These are phyloP conservation scores for Charaxes varanes DNA, from an alignment of 1,140 invertebrate genomes.

Conservation along the genomic window DNA sequence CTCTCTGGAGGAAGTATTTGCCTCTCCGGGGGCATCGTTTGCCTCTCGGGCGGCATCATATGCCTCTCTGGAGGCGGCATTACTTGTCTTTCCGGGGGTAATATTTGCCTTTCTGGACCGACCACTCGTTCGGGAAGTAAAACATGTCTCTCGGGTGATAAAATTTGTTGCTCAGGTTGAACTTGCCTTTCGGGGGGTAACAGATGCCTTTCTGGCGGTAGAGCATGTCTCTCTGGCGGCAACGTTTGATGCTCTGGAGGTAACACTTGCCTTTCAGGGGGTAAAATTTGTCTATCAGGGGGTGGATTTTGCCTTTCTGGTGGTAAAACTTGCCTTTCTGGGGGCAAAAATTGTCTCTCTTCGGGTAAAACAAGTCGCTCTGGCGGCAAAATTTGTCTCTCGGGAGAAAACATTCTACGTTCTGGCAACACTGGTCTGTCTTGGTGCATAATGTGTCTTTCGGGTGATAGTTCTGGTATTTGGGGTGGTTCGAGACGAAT, in stretches of 20 bases:
- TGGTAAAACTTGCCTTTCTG: not conserved
- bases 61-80: not conserved
- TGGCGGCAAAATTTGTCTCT: not conserved
- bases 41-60: slow-evolving; percentile 1
- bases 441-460: too few relatives aligned
- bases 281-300: not conserved
- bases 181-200: not conserved
- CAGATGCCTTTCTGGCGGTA: too few relatives aligned
- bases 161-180: not conserved
- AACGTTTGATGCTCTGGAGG: too few relatives aligned
- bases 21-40: not conserved
- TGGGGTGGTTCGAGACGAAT: slow-evolving; percentile 20
- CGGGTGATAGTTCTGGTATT: slow-evolving; percentile 22
- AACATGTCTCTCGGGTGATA: too few relatives aligned
- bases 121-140: too few relatives aligned
- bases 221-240: too few relatives aligned
- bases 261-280: too few relatives aligned
- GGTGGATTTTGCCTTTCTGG: not conserved
- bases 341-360: not conserved
- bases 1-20: slow-evolving; percentile 8
- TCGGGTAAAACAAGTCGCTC: too few relatives aligned
- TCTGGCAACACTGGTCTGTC: too few relatives aligned
- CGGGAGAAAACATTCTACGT: not conserved
- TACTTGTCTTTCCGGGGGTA: not conserved
- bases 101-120: too few relatives aligned